Conservation (phyloP, 2,113 vertebrate genomes). For the Ctenodactylus gundi region DNA sequence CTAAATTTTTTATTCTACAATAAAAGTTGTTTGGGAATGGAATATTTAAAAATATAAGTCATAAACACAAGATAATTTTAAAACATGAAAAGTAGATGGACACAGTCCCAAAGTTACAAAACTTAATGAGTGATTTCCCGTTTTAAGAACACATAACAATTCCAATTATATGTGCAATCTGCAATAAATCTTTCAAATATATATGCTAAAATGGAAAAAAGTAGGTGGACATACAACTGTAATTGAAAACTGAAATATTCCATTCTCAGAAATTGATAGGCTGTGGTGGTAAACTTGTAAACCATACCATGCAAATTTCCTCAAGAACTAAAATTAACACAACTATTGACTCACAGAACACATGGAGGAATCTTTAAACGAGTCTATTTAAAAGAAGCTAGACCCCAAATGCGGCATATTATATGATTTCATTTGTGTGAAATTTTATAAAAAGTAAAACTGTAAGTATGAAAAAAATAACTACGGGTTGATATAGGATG, state of each 20-base stretch:
- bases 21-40: constrained; percentile 26
- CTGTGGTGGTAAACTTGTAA: not conserved
- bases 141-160: no score
- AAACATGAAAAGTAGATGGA: not conserved
- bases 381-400: not conserved
- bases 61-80: not conserved
- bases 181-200: not conserved
- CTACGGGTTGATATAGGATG: no score
- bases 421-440: not conserved
- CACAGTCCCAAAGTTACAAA: not conserved
- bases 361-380: no score
- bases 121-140: not conserved
- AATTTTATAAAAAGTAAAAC: not conserved
- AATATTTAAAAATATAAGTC: not conserved
- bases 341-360: not conserved
- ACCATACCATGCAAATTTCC: not conserved
- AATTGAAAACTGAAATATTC: not conserved
- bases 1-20: not conserved
- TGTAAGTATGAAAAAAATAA: no score
- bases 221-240: not conserved
- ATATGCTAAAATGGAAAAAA: not conserved
- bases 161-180: no score
- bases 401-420: not conserved
- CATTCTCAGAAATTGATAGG: no score
- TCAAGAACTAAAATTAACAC: not conserved